phyloP scores from a whole-genome alignment of 2,888 invertebrate species.

The Masnerella sp. region DNA sequence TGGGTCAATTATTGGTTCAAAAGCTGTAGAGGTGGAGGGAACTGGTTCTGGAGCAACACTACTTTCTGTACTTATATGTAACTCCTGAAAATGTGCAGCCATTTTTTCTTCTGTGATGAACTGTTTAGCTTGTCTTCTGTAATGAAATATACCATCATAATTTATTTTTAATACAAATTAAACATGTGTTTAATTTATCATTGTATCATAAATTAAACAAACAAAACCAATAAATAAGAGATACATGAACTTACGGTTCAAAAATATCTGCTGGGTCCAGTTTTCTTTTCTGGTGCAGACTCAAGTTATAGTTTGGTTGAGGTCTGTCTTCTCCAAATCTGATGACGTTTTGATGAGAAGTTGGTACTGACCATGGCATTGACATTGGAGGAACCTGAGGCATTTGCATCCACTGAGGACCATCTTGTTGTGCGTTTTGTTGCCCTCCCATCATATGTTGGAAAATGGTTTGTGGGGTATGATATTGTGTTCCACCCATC shows the following conservation, averaged over 20 bases:
- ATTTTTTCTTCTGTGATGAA: conserved; percentile 91
- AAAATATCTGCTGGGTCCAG: conserved; percentile 65
- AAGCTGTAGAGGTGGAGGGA: conserved; percentile 66
- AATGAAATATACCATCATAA: conserved; percentile 1
- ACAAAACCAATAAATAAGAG: too few species aligned
- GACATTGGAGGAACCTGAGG: conserved; percentile 70
- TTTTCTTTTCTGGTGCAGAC: conserved; percentile 72
- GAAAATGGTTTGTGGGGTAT: conserved; percentile 74
- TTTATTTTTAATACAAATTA: too few species aligned
- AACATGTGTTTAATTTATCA: too few species aligned
- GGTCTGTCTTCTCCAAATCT: conserved; percentile 70
- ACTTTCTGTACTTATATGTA: conserved; percentile 82
- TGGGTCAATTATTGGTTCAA: conserved; percentile 21
- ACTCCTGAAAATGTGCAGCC: conserved; percentile 86
- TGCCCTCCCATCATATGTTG: conserved; percentile 74
- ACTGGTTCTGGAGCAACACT: conserved; percentile 54
- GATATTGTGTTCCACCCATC: conserved; percentile 72
- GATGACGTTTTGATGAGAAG: conserved; percentile 69
- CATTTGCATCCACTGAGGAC: conserved; percentile 67
- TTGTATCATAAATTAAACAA: too few species aligned
- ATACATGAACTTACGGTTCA: conserved; percentile 64
- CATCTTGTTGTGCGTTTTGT: conserved; percentile 64
- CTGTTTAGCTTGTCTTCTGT: conserved; percentile 81
- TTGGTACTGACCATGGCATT: conserved; percentile 73
- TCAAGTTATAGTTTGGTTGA: conserved; percentile 47